These are phyloP conservation scores for Catocala sponsa DNA, from an alignment of 2,888 invertebrate genomes.

Conservation along the genomic window DNA sequence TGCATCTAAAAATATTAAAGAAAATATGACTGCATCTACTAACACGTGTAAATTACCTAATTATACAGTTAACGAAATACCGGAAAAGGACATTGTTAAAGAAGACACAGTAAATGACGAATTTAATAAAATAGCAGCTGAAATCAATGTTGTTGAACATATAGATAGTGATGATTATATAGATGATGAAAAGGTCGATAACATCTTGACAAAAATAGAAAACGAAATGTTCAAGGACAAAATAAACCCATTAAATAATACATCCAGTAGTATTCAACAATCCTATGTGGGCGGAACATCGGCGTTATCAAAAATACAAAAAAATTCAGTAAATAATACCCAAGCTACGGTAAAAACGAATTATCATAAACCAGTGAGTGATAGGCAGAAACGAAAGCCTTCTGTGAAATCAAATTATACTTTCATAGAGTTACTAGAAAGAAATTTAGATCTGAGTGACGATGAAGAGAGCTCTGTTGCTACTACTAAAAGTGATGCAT, in stretches of 20 bases:
- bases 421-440: conserved; percentile 69
- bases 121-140: conserved; percentile 42
- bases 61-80: not conserved
- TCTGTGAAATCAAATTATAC: conserved; percentile 64
- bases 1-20: conserved; percentile 60
- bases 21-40: not conserved
- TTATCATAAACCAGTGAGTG: not conserved
- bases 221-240: conserved; percentile 64
- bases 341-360: not conserved
- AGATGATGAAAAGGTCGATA: conserved; percentile 65
- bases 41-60: not conserved
- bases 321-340: not conserved
- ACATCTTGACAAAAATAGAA: conserved; percentile 73
- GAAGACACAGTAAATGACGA: conserved; percentile 27
- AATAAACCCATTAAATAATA: conserved; percentile 3
- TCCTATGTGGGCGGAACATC: not conserved
- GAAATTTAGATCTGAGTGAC: conserved; percentile 56
- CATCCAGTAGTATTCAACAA: not conserved
- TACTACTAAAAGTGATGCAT: conserved; percentile 51
- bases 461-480: conserved; percentile 46
- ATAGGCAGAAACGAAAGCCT: conserved; percentile 32
- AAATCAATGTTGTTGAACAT: conserved; percentile 36
- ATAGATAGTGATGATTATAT: conserved; percentile 54
- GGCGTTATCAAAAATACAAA: not conserved
- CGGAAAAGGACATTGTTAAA: conserved; percentile 1